These are phyloP conservation scores for Selenia dentaria DNA, from an alignment of 2,888 invertebrate species.

Conservation along the genomic window DNA sequence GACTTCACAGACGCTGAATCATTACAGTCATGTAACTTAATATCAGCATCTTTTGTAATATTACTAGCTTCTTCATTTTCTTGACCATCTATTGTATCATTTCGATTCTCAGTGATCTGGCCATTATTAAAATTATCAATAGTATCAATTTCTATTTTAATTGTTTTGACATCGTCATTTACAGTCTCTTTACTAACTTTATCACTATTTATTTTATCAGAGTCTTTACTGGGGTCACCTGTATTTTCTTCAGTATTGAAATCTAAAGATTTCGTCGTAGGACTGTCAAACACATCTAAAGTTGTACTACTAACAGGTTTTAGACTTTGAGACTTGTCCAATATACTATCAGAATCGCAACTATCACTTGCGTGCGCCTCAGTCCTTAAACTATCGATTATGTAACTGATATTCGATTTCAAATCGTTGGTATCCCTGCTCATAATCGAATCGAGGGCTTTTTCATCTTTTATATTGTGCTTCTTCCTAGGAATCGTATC, in stretches of 20 bases:
- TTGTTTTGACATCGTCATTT: background rate
- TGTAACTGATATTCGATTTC: slow-evolving; percentile 33
- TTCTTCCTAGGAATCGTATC: slow-evolving; percentile 58
- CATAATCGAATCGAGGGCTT: slow-evolving; percentile 32
- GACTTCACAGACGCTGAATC: background rate
- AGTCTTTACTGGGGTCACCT: background rate
- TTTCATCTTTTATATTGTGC: slow-evolving; percentile 38
- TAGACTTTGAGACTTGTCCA: slow-evolving; percentile 11
- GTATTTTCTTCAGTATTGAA: background rate
- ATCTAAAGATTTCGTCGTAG: background rate
- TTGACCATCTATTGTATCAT: slow-evolving; percentile 5
- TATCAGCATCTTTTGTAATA: background rate
- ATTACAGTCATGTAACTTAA: background rate
- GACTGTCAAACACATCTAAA: background rate
- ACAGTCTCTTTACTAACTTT: background rate
- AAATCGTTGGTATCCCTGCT: background rate
- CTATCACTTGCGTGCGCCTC: slow-evolving; percentile 21
- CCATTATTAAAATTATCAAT: background rate
- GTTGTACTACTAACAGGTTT: background rate
- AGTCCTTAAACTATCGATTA: slow-evolving; percentile 47
- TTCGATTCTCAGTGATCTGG: background rate
- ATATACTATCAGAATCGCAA: slow-evolving; percentile 23
- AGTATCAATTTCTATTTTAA: background rate
- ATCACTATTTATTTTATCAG: slow-evolving; percentile 3
- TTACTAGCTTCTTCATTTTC: background rate